Percentiles rank a stretch among this genome's conserved stretches.
phyloP scores from a whole-genome alignment of 2,797 vertebrate species.

The Cyclura pinguis region DNA sequence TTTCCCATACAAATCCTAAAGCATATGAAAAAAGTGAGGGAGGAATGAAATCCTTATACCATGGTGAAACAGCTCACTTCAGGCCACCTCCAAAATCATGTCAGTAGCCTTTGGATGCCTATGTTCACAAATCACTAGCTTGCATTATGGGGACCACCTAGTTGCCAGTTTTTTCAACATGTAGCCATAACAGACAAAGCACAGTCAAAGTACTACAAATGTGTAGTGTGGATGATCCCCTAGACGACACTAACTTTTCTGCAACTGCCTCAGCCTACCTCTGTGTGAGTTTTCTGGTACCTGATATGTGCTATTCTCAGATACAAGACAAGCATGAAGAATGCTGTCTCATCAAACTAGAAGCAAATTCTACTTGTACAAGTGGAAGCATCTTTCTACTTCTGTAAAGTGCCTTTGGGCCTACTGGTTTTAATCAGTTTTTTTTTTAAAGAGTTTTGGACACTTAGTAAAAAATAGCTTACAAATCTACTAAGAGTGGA shows the following conservation, averaged over 20 bases:
- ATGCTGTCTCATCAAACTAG: not conserved
- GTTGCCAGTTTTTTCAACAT: no score
- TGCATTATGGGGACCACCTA: no score
- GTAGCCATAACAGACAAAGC: no score
- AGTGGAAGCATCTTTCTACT: not conserved
- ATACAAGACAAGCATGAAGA: not conserved
- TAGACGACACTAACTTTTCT: no score
- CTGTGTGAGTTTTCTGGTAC: no score
- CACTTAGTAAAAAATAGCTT: not conserved
- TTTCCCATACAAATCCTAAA: not conserved
- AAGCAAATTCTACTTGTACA: not conserved
- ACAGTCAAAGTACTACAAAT: no score
- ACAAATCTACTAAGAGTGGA: not conserved
- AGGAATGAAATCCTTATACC: not conserved
- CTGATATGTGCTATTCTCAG: no score
- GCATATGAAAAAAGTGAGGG: not conserved
- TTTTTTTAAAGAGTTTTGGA: not conserved
- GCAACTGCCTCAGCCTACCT: not conserved
- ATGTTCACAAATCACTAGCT: no score
- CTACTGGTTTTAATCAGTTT: not conserved
- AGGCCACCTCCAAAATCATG: not conserved
- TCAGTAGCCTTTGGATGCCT: no score
- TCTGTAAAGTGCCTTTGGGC: not conserved
- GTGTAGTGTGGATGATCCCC: no score
- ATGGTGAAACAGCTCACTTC: not conserved